These are phyloP conservation scores for Sparus aurata DNA, from an alignment of 2,797 vertebrate genomes.

Conservation along the genomic window DNA sequence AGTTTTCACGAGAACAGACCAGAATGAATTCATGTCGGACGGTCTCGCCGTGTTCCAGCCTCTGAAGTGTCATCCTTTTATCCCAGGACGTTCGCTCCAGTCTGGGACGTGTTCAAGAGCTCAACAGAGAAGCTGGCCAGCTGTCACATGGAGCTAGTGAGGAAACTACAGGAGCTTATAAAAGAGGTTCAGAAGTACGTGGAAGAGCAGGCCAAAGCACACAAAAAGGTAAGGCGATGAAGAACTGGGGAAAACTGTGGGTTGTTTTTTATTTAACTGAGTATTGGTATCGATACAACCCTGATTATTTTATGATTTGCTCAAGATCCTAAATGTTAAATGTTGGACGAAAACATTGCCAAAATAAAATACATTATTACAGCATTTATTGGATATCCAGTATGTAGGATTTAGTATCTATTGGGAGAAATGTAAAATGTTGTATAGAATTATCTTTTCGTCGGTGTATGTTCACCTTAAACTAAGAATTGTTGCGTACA, in stretches of 20 bases:
- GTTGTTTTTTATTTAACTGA: not conserved
- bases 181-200: constrained; percentile 98
- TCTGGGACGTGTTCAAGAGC: constrained; percentile 97
- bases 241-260: not conserved
- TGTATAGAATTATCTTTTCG: too few relatives aligned
- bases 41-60: not conserved
- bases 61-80: constrained; percentile 11
- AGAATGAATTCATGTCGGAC: not conserved
- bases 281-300: not conserved
- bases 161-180: constrained; percentile 96
- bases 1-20: not conserved
- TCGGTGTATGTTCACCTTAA: too few relatives aligned
- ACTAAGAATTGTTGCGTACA: too few relatives aligned
- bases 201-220: constrained; percentile 96
- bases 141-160: constrained; percentile 96
- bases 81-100: constrained; percentile 92
- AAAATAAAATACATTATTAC: not conserved
- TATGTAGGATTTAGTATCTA: too few relatives aligned
- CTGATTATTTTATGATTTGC: not conserved
- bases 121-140: constrained; percentile 96
- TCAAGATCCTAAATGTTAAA: not conserved
- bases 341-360: not conserved
- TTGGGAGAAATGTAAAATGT: too few relatives aligned
- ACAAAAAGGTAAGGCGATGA: constrained; percentile 92
- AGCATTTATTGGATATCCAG: too few relatives aligned